A percentile compares a stretch with the other conserved stretches of the same genome.
phyloP scores from a whole-genome alignment of 2,113 vertebrate species.

The Pogonocichla stellata region DNA sequence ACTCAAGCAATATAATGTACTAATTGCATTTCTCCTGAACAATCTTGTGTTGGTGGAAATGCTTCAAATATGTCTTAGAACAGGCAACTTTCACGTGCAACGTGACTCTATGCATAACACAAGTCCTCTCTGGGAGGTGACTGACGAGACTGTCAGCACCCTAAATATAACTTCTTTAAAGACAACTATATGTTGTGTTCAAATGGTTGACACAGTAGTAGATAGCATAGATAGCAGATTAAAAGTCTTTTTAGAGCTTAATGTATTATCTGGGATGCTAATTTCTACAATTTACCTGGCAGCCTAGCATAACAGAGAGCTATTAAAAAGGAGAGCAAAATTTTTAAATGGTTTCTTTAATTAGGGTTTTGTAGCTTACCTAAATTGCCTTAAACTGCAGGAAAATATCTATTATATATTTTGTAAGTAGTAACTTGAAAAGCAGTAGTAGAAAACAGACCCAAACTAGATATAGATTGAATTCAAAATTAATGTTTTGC shows the following conservation, averaged over 20 bases:
- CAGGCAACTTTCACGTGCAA: not conserved
- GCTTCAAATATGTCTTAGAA: not conserved
- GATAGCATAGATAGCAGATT: not conserved
- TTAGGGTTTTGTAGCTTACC: not conserved
- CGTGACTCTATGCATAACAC: not conserved
- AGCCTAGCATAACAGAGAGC: not conserved
- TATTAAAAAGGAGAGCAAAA: not conserved
- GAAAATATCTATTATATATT: not conserved
- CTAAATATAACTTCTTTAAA: not conserved
- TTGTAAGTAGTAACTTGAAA: not conserved
- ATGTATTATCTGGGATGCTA: not conserved
- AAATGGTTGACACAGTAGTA: not conserved
- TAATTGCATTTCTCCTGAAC: not conserved
- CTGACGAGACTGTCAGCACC: not conserved
- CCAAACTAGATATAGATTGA: not conserved
- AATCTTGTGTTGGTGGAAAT: not conserved
- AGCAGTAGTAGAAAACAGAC: not conserved
- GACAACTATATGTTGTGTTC: not conserved
- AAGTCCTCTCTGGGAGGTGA: not conserved
- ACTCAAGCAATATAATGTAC: not conserved
- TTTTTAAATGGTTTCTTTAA: not conserved
- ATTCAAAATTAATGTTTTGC: constrained; percentile 1
- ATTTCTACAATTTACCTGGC: not conserved
- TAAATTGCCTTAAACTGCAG: not conserved
- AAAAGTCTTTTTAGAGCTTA: not conserved